phyloP scores from a whole-genome alignment of 2,113 vertebrate species.

The Alouatta palliata region DNA sequence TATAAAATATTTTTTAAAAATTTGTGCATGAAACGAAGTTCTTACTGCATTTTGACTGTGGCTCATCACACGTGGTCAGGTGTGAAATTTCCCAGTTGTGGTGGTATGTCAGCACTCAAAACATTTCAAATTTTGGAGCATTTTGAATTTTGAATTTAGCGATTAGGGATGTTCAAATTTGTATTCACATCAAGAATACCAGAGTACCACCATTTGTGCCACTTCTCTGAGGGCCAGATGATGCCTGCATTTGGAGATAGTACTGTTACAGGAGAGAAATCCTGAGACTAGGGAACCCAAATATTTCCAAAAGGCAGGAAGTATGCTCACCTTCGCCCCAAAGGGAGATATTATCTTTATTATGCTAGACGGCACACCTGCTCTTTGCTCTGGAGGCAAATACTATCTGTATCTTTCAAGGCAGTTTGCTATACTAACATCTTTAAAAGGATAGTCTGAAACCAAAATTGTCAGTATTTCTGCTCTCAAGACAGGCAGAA shows the following conservation, averaged over 20 bases:
- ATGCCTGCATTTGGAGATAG: background rate
- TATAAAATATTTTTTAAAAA: background rate
- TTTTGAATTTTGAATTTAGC: background rate
- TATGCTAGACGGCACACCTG: background rate
- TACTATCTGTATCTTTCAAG: background rate
- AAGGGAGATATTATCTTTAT: background rate
- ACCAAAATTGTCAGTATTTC: background rate
- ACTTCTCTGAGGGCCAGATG: background rate
- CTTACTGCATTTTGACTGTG: background rate
- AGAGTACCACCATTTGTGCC: background rate
- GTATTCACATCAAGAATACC: background rate
- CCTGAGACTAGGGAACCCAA: background rate
- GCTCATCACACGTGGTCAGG: background rate
- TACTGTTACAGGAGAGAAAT: background rate
- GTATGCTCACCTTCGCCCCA: background rate
- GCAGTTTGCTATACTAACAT: background rate
- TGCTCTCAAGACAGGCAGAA: background rate
- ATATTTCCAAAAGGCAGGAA: conserved; percentile 4
- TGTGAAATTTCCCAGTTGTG: background rate
- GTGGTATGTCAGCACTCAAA: background rate
- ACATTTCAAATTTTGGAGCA: background rate
- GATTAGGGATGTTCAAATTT: background rate
- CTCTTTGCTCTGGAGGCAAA: background rate
- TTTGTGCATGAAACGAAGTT: background rate
- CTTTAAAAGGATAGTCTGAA: conserved; percentile 17